Evolutionary conservation across 92 coral and sea anemone species (phyloP), one percentile per base, ranked within the genome.

Genomic region (Bergia puertoricense): DNA sequence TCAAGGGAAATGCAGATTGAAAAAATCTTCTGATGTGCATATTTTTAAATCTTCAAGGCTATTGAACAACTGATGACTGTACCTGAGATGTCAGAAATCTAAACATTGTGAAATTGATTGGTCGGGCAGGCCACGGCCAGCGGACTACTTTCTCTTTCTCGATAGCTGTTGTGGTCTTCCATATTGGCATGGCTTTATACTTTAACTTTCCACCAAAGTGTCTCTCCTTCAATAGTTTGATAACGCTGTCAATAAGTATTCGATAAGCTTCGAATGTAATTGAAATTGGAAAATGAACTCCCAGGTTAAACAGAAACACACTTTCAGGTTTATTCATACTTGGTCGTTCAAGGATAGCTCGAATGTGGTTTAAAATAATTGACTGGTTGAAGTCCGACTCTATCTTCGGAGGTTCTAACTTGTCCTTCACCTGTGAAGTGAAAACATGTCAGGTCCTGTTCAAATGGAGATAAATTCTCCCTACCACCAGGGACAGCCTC

Each of bases 51-150:
- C 18, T 54, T 54, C 2, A 8, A 48, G 54, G 8, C 10, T 13
- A 62, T 62, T 18, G 13, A 23, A 76, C 20, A 43, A 39, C 15
- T 76, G 48, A 18, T 18, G 23, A 43, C 36, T 39, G 22, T 85
- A 94, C 98, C 98, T 94, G 98, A 65, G 92, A 82, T 38, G 98
- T 94, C 43, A 88, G 83, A 56, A 94, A 94, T 82, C 98, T 90
- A 73, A 92, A 85, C 90, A 84, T 81, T 15, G 94, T 89, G 46
- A 65, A 77, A 56, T 92, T 92, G 22, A 90, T 86, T 22, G 88
- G 87, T 73, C 71, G 48, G 9, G 88, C 86, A n/a, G 90, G 86
- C 91, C 89, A 87, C 1, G 80, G 91, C 48, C 75, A 74, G 38
- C 87, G 87, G 18, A 65, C 78, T 7, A 90, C 74, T 50, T 90